These are phyloP conservation scores for Malurus leucopterus DNA, from an alignment of 2,797 vertebrate species.

Conservation along the genomic window DNA sequence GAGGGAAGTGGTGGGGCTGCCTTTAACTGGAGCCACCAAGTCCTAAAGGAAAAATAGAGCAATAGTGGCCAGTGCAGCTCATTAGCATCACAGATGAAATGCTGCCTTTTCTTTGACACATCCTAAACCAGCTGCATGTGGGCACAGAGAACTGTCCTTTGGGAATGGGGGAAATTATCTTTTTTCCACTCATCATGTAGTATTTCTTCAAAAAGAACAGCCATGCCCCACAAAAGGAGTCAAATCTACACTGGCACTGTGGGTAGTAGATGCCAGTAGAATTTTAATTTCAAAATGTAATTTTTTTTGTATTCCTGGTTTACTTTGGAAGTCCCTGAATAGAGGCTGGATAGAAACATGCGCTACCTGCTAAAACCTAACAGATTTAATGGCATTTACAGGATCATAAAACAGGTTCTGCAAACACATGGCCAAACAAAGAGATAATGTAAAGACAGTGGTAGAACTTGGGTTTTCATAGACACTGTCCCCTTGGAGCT, in stretches of 20 bases:
- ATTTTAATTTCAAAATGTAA: neutral
- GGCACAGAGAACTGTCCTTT: neutral
- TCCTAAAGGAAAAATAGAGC: neutral
- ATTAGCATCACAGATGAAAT: neutral
- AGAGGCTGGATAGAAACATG: neutral
- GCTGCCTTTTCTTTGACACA: neutral
- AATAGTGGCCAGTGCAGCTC: neutral
- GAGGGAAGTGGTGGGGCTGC: neutral
- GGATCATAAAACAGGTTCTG: conserved; percentile 27
- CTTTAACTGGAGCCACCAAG: neutral
- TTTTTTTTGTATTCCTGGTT: neutral
- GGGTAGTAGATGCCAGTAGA: neutral
- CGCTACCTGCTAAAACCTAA: neutral
- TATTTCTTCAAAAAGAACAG: neutral
- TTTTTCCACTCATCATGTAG: neutral
- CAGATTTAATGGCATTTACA: conserved; percentile 24
- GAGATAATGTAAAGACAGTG: neutral
- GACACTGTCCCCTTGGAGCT: neutral
- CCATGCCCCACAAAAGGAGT: neutral
- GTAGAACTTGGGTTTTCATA: neutral
- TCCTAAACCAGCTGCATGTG: neutral
- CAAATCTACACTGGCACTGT: neutral
- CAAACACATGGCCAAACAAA: neutral
- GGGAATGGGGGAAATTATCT: neutral
- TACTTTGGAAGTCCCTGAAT: neutral